Evolutionary conservation across 2,797 vertebrate genomes (phyloP), one percentile per base, ranked within the genome.

Genomic region (Gymnopithys bicolor): DNA sequence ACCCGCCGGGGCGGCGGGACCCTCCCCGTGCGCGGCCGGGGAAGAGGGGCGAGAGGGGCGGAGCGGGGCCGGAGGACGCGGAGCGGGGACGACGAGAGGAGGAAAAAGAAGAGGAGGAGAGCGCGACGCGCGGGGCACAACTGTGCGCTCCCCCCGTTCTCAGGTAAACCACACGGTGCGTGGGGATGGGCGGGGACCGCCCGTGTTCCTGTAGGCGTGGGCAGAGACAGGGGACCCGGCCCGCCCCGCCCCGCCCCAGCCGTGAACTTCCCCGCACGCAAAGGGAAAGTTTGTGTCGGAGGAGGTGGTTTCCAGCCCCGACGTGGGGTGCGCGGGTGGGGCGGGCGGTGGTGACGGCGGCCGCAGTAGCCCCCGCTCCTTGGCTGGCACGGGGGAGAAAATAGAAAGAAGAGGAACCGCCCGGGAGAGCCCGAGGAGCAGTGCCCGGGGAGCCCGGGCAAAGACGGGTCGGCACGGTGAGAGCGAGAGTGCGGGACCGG

Each of bases 231-330:
- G 49, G 58, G 55, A 46, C 19, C 13, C 2, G 13, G 10, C 19
- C 56, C 23, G 52, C 24, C 43, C 43, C 39, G 67, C 27, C 43
- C 46, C 39, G 67, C 41, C 41, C 41, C 41, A 41, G 8, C 67
- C 37, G 32, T 46, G 87, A 91, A 93, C 86, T 92, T 90, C 66
- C 27, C 48, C 13, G 60, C 81, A 18, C 66, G 52, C 68, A 5
- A 25, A 79, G 46, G 82, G 83, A 94, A 96, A 96, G 71, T 96
- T 96, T 93, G 21, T 64, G 71, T 17, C 17, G 35, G 64, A 49
- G 83, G 59, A 35, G 59, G 82, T 27, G 53, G 49, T 15, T 45
- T 51, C 6, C 30, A 60, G 70, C 84, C 48, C 28, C 23, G 64
- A 67, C 13, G 53, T 39, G 33, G 39, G 39, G 39, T 41, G 39